Evolutionary conservation across 2,113 vertebrate species (phyloP).

Genomic region (Chaetorhynchus papuensis): DNA sequence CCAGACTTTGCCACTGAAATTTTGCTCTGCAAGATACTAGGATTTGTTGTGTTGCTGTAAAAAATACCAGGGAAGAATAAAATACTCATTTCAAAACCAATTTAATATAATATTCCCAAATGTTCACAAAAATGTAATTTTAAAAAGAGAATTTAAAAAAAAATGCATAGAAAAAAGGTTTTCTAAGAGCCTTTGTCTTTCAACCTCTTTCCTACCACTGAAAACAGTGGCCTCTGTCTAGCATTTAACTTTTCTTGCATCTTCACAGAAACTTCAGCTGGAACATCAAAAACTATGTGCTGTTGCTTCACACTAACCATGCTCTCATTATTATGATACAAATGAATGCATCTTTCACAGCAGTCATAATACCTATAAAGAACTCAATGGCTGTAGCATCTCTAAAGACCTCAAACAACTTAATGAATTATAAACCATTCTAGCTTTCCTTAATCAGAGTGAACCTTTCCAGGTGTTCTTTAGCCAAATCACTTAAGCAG

Average conservation of each 20-base stretch:
- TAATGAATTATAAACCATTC: not conserved
- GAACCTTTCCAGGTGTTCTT: slow-evolving; percentile 41
- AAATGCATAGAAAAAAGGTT: not conserved
- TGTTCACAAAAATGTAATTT: not conserved
- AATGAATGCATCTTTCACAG: not conserved
- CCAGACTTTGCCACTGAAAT: not conserved
- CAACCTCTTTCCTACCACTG: not conserved
- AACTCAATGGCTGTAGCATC: not conserved
- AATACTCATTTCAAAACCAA: not conserved
- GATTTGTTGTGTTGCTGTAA: not conserved
- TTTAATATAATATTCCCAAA: not conserved
- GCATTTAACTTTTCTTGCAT: not conserved
- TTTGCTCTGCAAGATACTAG: not conserved
- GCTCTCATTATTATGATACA: not conserved
- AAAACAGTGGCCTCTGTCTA: not conserved
- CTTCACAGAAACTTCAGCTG: not conserved
- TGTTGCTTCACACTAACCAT: not conserved
- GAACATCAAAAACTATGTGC: not conserved
- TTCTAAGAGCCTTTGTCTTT: not conserved
- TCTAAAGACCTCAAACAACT: not conserved
- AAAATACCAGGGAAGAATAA: not conserved
- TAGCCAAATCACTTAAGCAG: slow-evolving; percentile 23
- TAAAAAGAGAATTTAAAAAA: not conserved
- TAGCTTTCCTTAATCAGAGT: not conserved
- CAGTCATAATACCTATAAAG: not conserved